Base-by-base conservation (phyloP, 1,140 invertebrate species). In the Drosophila biarmipes region DNA sequence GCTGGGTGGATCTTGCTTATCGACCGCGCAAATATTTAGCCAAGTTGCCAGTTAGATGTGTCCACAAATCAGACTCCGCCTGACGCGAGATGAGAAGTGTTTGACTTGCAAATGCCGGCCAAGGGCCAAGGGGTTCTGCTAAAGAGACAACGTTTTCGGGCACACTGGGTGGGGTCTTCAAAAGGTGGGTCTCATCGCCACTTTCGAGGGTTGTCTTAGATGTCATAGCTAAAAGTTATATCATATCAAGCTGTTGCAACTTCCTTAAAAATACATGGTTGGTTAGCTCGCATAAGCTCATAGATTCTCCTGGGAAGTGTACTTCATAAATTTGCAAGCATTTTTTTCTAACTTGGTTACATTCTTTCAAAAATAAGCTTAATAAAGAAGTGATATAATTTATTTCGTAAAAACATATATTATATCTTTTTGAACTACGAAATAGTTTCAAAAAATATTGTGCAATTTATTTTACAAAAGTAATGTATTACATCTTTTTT, bases 21-120 rank as follows among this genome's bases (percentile, higher is more conserved):
- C 76, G 64, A 31, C 58, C 49, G 40, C 35, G 38, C 58, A 85
- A 85, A 85, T 80, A 77, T 86, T 76, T 63, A 15, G 24, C 49
- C 66, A 69, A 34, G 51, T 69, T 55, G 49, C 42, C 17, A 38
- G 63, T 35, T 54, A 14, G 37, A 27, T 61, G 15, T 59, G 54
- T 62, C 59, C 59, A 62, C 58, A 62, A 31, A 29, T 31, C 40
- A 12, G 21, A 19, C 40, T n/a, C n/a, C n/a, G n/a, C n/a, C n/a
- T n/a, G 56, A 19, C 35, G 14, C 12, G 15, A 19, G 31, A 19
- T 4, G 40, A 59, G 43, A 19, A 37, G 63, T 69, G 67, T 69
- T 69, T 69, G 67, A 17, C 38, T 56, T 27, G 63, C 61, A 42
- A 67, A 42, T 66, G 58, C 34, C 40, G 40, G 31, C 19, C 63